These are phyloP conservation scores for Sycophila texana DNA, from an alignment of 2,888 invertebrate genomes.

Conservation along the genomic window DNA sequence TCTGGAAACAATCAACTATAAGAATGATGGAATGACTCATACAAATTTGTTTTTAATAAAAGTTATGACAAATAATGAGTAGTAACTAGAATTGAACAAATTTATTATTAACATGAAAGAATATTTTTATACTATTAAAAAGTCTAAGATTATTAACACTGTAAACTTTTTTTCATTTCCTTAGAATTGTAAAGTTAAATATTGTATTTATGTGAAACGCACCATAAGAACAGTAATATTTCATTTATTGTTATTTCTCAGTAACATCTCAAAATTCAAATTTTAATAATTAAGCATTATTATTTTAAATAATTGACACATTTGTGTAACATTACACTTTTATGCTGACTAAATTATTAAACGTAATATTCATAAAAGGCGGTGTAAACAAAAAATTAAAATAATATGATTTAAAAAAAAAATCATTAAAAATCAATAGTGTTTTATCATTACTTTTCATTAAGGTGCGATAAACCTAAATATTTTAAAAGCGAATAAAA, in stretches of 20 bases:
- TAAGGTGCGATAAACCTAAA: constrained; percentile 39
- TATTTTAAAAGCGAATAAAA: too few relatives aligned
- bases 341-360: too few relatives aligned
- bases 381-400: too few relatives aligned
- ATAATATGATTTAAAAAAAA: background rate
- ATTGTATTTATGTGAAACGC: constrained; percentile 31
- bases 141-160: too few relatives aligned
- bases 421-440: background rate
- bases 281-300: constrained; percentile 1
- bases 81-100: too few relatives aligned
- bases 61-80: too few relatives aligned
- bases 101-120: too few relatives aligned
- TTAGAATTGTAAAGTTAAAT: background rate
- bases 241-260: background rate
- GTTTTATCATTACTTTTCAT: constrained; percentile 15
- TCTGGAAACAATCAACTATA: background rate
- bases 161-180: background rate
- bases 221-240: constrained; percentile 41
- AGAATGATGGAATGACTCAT: background rate
- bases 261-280: constrained; percentile 36
- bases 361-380: too few relatives aligned
- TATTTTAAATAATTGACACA: too few relatives aligned
- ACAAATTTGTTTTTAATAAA: too few relatives aligned
- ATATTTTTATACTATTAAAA: too few relatives aligned
- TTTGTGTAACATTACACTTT: too few relatives aligned